Conservation (phyloP, 2,888 invertebrate genomes). For the Ectemnius cavifrons region DNA sequence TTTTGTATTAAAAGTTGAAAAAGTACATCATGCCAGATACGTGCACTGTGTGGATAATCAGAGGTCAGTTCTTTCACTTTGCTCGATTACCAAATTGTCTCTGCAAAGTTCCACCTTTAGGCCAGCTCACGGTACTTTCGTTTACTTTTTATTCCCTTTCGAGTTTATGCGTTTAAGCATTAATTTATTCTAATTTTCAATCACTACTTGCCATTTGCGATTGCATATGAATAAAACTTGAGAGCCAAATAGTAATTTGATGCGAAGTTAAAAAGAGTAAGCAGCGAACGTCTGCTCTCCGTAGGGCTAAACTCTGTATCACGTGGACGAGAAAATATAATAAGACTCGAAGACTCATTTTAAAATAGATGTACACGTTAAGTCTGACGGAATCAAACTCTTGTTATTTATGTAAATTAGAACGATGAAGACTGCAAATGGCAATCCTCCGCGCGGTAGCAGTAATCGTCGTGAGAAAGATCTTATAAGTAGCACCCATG, state of each 20-base stretch:
- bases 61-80: constrained; percentile 26
- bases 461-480: background rate
- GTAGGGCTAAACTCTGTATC: background rate
- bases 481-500: background rate
- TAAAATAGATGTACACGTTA: constrained; percentile 24
- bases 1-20: constrained; percentile 68
- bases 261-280: too few relatives aligned
- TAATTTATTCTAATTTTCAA: constrained; percentile 16
- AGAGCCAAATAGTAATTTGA: too few relatives aligned
- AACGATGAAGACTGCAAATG: constrained; percentile 30
- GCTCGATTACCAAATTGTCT: constrained; percentile 25
- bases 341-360: constrained; percentile 20
- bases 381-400: constrained; percentile 48
- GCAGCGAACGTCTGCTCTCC: too few relatives aligned
- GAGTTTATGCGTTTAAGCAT: constrained; percentile 9
- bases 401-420: constrained; percentile 50
- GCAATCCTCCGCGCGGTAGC: constrained; percentile 10
- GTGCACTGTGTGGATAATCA: constrained; percentile 31
- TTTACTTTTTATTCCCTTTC: constrained; percentile 19
- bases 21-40: constrained; percentile 37
- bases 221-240: background rate
- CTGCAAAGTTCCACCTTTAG: constrained; percentile 17
- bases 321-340: background rate
- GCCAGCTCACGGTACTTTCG: constrained; percentile 18
- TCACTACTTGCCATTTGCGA: background rate